Conservation (phyloP, 2,113 vertebrate species). For the Lota lota region DNA sequence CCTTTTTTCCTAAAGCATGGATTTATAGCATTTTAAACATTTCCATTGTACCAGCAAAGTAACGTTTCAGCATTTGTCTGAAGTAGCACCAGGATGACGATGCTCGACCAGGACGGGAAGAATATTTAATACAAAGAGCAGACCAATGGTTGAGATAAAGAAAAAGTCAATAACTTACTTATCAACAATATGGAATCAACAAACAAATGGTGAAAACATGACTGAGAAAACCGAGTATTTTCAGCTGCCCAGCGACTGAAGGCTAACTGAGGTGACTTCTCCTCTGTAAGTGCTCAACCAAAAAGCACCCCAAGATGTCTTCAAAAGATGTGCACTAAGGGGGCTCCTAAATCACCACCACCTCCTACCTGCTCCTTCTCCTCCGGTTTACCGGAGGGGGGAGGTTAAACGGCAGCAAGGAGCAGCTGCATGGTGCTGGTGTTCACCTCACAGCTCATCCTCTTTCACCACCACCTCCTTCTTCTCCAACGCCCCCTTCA, state of each 20-base stretch:
- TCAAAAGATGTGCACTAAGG: constrained; percentile 39
- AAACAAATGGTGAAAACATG: constrained; percentile 21
- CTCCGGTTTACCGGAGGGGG: constrained; percentile 22
- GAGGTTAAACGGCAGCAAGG: constrained; percentile 37
- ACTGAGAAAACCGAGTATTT: constrained; percentile 52
- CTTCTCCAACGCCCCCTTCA: constrained; percentile 61
- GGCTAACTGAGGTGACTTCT: constrained; percentile 59
- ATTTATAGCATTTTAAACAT: constrained; percentile 56
- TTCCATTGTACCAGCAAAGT: constrained; percentile 52
- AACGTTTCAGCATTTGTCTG: constrained; percentile 10
- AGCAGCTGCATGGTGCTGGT: constrained; percentile 41
- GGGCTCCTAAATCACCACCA: constrained; percentile 34
- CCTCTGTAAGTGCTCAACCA: constrained; percentile 47
- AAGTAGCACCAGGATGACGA: constrained; percentile 34
- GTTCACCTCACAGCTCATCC: constrained; percentile 17
- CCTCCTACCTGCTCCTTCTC: constrained; percentile 42
- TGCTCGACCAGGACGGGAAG: constrained; percentile 37
- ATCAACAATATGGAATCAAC: constrained; percentile 28
- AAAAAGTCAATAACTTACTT: constrained; percentile 53
- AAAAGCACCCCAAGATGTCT: constrained; percentile 46
- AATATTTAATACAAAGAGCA: constrained; percentile 54
- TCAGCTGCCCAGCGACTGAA: constrained; percentile 65
- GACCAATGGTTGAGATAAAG: constrained; percentile 27
- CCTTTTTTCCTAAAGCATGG: constrained; percentile 38
- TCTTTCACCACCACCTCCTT: constrained; percentile 44